phyloP scores from a whole-genome alignment of 2,113 vertebrate genomes.

The Romanogobio albipinnatus region DNA sequence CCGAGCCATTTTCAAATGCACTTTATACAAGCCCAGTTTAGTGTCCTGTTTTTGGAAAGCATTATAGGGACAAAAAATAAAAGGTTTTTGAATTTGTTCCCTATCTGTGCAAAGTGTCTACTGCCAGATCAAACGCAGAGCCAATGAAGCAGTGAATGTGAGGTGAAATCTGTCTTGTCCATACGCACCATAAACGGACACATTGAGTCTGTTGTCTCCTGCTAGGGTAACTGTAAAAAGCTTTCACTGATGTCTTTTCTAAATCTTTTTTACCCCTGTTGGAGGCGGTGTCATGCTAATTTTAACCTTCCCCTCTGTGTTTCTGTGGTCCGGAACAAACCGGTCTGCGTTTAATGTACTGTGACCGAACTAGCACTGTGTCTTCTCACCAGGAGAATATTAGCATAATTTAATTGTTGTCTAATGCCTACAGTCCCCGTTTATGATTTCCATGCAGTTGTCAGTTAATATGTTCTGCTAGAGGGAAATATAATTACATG shows the following conservation, averaged over 20 bases:
- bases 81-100: not conserved
- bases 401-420: conserved; percentile 58
- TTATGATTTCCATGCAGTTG: conserved; percentile 39
- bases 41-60: not conserved
- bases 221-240: not conserved
- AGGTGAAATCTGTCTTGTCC: conserved; percentile 31
- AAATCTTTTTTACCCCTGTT: conserved; percentile 30
- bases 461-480: conserved; percentile 44
- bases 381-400: conserved; percentile 42
- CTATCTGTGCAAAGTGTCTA: not conserved
- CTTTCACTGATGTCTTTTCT: not conserved
- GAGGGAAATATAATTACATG: conserved; percentile 45
- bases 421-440: conserved; percentile 46
- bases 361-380: conserved; percentile 42
- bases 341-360: conserved; percentile 48
- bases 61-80: not conserved
- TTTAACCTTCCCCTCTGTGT: conserved; percentile 40
- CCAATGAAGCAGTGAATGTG: conserved; percentile 23
- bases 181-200: conserved; percentile 23
- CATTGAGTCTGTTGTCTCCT: not conserved
- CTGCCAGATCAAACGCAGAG: conserved; percentile 7
- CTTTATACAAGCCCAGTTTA: not conserved
- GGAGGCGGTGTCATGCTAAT: conserved; percentile 23
- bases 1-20: not conserved
- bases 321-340: conserved; percentile 21